A percentile compares a stretch with the other conserved stretches of the same genome.
Evolutionary conservation across 2,797 vertebrate genomes (phyloP).

Genomic region (Chaunax sp.): DNA sequence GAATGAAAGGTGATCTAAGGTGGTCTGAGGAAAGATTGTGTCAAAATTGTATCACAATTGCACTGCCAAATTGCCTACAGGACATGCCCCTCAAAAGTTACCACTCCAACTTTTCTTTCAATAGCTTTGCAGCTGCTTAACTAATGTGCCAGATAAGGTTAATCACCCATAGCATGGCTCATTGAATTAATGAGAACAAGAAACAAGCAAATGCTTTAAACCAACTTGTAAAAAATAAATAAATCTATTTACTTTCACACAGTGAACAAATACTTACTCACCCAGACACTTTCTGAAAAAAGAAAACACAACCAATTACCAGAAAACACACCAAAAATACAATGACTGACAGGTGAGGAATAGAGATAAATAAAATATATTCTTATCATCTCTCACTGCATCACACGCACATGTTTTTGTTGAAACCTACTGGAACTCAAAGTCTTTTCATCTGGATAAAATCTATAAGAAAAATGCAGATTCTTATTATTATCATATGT

Average conservation of each 20-base stretch:
- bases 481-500: too few species aligned
- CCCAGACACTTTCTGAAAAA: not conserved
- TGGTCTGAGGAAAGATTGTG: not conserved
- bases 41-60: too few species aligned
- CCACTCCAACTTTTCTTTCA: not conserved
- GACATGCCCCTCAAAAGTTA: not conserved
- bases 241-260: not conserved
- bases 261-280: not conserved
- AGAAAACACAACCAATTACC: not conserved
- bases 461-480: slow-evolving; percentile 12
- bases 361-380: slow-evolving; percentile 6
- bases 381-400: too few species aligned
- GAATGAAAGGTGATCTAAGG: too few species aligned
- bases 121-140: not conserved
- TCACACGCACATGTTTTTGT: too few species aligned
- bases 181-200: not conserved
- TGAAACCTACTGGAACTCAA: not conserved
- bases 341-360: slow-evolving; percentile 22
- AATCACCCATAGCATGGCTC: not conserved
- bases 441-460: slow-evolving; percentile 15
- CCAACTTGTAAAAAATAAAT: not conserved
- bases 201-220: not conserved
- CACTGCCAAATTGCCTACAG: too few species aligned
- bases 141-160: not conserved
- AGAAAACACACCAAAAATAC: slow-evolving; percentile 5